phyloP scores from a whole-genome alignment of 1,140 invertebrate species.

The Drosophila malerkotliana region DNA sequence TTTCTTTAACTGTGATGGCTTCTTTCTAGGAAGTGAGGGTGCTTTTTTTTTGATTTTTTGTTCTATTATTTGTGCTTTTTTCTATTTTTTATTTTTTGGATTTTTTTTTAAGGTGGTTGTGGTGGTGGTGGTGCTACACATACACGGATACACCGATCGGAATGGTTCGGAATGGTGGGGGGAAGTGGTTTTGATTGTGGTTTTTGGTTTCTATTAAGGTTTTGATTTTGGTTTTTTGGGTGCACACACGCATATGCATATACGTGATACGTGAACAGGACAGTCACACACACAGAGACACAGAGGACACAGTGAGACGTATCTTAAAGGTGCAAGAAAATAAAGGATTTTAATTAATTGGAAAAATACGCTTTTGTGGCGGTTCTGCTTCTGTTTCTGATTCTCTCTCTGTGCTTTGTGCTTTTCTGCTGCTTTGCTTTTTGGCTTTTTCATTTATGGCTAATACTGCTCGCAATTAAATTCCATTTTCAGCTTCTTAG shows the following conservation, averaged over 20 bases:
- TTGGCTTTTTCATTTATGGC: constrained; percentile 10
- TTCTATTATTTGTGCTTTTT: not conserved
- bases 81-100: constrained; percentile 4
- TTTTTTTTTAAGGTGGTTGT: constrained; percentile 8
- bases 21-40: constrained; percentile 34
- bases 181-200: constrained; percentile 20
- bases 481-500: constrained; percentile 22
- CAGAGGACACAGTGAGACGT: constrained; percentile 17
- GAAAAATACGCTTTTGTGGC: constrained; percentile 9
- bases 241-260: constrained; percentile 10
- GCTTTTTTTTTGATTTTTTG: constrained; percentile 1
- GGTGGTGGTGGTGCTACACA: constrained; percentile 45
- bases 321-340: constrained; percentile 32
- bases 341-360: constrained; percentile 2
- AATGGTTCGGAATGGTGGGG: constrained; percentile 33
- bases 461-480: constrained; percentile 44
- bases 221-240: constrained; percentile 17
- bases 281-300: constrained; percentile 5
- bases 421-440: constrained; percentile 5
- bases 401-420: constrained; percentile 13
- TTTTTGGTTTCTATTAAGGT: constrained; percentile 14
- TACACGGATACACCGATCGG: constrained; percentile 44
- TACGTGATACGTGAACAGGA: constrained; percentile 13
- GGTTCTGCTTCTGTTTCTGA: constrained; percentile 3
- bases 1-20: constrained; percentile 21